Base-by-base conservation (phyloP, 1,140 invertebrate genomes). In the Chrysomallon squamiferum region DNA sequence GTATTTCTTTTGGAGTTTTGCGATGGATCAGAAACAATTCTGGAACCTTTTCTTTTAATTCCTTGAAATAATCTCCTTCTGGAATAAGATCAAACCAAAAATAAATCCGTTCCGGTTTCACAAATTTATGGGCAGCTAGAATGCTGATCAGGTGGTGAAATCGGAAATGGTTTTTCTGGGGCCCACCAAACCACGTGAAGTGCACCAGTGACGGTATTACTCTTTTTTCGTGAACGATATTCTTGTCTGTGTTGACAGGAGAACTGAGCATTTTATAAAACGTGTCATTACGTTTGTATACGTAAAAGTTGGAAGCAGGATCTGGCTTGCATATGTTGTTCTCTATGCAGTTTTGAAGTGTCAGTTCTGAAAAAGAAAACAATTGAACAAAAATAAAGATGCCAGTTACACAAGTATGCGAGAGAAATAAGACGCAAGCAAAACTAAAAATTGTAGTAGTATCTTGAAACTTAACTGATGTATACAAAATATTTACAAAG, bases 51-150 rank as follows among this genome's bases (percentile, higher is more conserved):
- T 57, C 38, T 30, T 20, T 57, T 58, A 27, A 35, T 38, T 54
- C 32, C 6, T 58, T 13, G 15, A 22, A 65, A 41, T 38, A 58
- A 20, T 18, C 41, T 0, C 33, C 49, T 47, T 56, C 35, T 30
- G 62, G 62, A 22, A 57, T 25, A 9, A 32, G 52, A 18, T 57
- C 54, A 50, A 27, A 65, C 62, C 62, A 65, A 11, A 65, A 20
- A 27, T 58, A 35, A 18, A 65, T 65, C 13, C 33, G 32, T 11
- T 57, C 38, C 1, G 62, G 62, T 18, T 38, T 33, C 22, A 65
- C 27, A 9, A 43, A 20, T 6, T 58, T 25, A 13, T 58, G 49
- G 3, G 38, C 38, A 30, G 47, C 35, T 9, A 65, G 30, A 22
- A 65, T 22, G 32, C 30, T 33, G 15, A 65, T 27, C 18, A 57